phyloP scores from a whole-genome alignment of 1,140 invertebrate genomes.

The Drosophila repleta region DNA sequence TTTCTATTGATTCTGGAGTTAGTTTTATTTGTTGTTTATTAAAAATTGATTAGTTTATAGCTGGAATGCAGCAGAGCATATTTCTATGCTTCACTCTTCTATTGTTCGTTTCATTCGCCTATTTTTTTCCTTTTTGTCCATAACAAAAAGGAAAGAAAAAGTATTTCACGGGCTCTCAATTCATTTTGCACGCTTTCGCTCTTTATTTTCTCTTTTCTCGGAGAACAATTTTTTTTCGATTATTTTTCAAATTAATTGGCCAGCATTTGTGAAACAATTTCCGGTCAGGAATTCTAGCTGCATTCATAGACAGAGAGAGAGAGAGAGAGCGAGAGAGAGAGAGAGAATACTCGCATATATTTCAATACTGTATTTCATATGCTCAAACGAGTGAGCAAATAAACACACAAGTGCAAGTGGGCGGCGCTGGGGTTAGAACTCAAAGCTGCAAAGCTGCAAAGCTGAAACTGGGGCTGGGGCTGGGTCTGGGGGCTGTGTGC shows the following conservation, averaged over 20 bases:
- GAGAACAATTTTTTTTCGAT: constrained; percentile 39
- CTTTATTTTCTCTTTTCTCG: constrained; percentile 5
- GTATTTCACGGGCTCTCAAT: constrained; percentile 34
- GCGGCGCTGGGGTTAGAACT: not conserved
- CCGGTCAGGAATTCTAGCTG: constrained; percentile 74
- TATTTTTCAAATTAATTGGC: constrained; percentile 77
- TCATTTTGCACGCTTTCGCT: constrained; percentile 21
- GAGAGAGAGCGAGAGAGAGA: not conserved
- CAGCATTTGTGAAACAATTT: constrained; percentile 78
- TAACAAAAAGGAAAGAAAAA: constrained; percentile 13
- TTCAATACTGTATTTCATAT: constrained; percentile 63
- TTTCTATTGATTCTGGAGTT: no score
- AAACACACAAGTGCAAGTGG: constrained; percentile 35
- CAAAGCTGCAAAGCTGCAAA: not conserved
- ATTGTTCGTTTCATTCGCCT: constrained; percentile 1
- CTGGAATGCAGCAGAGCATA: not conserved
- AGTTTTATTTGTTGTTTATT: not conserved
- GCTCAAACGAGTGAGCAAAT: constrained; percentile 63
- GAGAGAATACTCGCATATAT: constrained; percentile 43
- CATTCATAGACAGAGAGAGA: constrained; percentile 31
- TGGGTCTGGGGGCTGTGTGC: constrained; percentile 14
- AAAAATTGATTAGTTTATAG: not conserved
- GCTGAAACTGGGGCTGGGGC: not conserved
- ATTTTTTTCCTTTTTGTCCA: not conserved
- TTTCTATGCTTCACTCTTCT: not conserved